Evolutionary conservation across 2,888 invertebrate species (phyloP).

Genomic region (Cancer borealis): DNA sequence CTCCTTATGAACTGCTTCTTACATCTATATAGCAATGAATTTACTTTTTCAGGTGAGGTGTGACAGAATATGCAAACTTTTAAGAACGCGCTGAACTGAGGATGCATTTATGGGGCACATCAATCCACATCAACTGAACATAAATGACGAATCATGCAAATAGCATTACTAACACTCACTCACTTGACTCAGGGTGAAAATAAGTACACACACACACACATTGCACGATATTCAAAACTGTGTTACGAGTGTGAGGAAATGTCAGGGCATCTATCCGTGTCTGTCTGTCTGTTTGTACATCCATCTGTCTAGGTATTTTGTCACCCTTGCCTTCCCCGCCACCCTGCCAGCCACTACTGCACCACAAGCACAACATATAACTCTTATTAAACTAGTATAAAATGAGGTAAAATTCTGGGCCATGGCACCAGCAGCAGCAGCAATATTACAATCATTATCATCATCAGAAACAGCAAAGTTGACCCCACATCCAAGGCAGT

Average conservation of each 20-base stretch:
- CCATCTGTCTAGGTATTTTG: background rate
- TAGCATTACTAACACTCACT: background rate
- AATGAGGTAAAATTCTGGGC: slow-evolving; percentile 41
- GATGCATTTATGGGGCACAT: background rate
- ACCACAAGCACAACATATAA: background rate
- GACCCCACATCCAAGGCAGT: background rate
- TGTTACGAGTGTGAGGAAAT: background rate
- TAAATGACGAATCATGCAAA: background rate
- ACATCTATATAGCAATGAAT: background rate
- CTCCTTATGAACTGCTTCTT: background rate
- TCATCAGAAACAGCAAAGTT: background rate
- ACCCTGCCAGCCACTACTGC: slow-evolving; percentile 15
- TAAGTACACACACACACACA: background rate
- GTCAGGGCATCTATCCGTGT: background rate
- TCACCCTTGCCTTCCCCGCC: background rate
- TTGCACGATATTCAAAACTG: background rate
- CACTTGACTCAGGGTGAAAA: background rate
- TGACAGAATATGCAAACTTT: background rate
- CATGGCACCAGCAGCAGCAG: background rate
- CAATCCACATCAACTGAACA: background rate
- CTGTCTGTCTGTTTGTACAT: background rate
- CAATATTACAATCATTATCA: background rate
- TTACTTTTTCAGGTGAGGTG: background rate
- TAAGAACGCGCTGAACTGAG: background rate
- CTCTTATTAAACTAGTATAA: slow-evolving; percentile 22